Evolutionary conservation across 2,797 vertebrate species (phyloP).

Genomic region (Pangasius sanitwongsei): DNA sequence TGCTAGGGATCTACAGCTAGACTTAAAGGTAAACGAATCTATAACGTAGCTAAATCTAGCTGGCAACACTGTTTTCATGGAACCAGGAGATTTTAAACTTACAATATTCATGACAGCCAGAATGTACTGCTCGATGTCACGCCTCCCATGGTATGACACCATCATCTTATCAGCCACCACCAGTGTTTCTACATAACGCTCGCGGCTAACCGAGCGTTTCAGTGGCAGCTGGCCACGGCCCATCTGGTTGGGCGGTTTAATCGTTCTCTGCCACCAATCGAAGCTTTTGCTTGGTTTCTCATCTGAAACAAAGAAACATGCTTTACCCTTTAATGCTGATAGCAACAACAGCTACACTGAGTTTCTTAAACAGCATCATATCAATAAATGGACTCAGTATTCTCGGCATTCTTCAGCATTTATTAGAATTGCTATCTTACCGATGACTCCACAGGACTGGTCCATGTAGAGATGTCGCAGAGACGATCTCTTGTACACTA

Average conservation of each 20-base stretch:
- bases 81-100: conserved; percentile 85
- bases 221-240: conserved; percentile 90
- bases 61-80: not conserved
- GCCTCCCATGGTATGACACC: conserved; percentile 96
- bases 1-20: not conserved
- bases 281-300: conserved; percentile 92
- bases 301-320: conserved; percentile 68
- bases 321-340: not conserved
- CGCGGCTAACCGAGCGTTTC: conserved; percentile 92
- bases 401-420: not conserved
- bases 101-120: conserved; percentile 99
- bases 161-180: conserved; percentile 99
- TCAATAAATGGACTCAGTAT: not conserved
- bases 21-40: not conserved
- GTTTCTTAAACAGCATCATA: not conserved
- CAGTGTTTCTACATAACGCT: conserved; percentile 96
- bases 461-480: conserved; percentile 94
- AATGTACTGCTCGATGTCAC: conserved; percentile 98
- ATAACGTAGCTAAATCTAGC: not conserved
- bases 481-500: conserved; percentile 96
- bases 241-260: conserved; percentile 88
- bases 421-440: conserved; percentile 68
- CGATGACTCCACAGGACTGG: conserved; percentile 93
- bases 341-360: not conserved
- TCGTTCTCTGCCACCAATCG: conserved; percentile 89